Conservation (phyloP, 92 coral and sea anemone species). For the Actinernus sp. region DNA sequence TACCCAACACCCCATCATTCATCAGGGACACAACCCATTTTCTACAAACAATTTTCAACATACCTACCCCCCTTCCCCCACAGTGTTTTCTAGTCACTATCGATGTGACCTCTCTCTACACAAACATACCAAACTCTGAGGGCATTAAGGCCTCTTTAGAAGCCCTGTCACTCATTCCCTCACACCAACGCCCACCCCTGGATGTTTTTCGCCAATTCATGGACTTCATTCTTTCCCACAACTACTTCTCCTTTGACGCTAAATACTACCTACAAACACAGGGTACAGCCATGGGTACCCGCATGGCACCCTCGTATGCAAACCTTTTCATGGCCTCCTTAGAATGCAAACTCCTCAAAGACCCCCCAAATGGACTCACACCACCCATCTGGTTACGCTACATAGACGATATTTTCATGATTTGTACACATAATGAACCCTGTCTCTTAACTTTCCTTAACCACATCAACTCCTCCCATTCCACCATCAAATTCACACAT, state of each 20-base stretch:
- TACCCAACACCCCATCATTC: conserved; percentile 23
- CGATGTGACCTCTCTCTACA: conserved; percentile 54
- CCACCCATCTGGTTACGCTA: conserved; percentile 47
- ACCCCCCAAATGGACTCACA: neutral
- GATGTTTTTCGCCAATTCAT: conserved; percentile 9
- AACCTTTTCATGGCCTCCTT: conserved; percentile 26
- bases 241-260: conserved; percentile 35
- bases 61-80: conserved; percentile 30
- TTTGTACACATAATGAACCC: conserved; percentile 30
- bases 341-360: neutral
- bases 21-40: conserved; percentile 57
- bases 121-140: conserved; percentile 45
- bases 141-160: conserved; percentile 25
- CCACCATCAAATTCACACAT: conserved; percentile 26
- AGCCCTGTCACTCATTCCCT: conserved; percentile 3
- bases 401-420: conserved; percentile 40
- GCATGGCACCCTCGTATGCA: conserved; percentile 55
- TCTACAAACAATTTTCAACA: conserved; percentile 21
- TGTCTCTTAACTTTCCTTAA: conserved; percentile 5
- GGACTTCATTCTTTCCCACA: conserved; percentile 28
- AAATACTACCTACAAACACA: conserved; percentile 29
- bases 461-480: conserved; percentile 23
- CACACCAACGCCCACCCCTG: conserved; percentile 5
- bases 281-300: conserved; percentile 57
- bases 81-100: conserved; percentile 23